Evolutionary conservation across 2,888 invertebrate species (phyloP).

Genomic region (Plebejus anna): DNA sequence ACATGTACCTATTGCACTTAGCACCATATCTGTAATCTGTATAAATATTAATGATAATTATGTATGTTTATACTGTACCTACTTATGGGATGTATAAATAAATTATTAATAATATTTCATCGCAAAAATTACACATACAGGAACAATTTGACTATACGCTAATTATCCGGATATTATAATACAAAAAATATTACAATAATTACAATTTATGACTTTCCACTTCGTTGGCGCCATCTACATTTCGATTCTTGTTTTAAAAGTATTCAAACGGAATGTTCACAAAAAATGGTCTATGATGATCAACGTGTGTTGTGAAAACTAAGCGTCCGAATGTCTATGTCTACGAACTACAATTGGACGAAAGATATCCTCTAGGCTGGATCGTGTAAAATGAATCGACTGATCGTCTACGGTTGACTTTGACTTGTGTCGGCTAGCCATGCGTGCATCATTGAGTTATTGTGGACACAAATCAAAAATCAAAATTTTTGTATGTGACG

Average conservation of each 20-base stretch:
- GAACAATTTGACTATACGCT: constrained; percentile 28
- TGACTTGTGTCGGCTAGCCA: constrained; percentile 32
- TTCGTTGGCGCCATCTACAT: constrained; percentile 22
- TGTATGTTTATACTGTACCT: constrained; percentile 23
- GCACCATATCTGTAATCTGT: constrained; percentile 20
- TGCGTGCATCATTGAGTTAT: constrained; percentile 31
- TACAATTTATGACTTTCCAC: constrained; percentile 18
- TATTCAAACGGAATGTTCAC: constrained; percentile 17
- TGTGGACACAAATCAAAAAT: constrained; percentile 33
- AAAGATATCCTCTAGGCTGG: constrained; percentile 63
- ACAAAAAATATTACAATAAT: constrained; percentile 23
- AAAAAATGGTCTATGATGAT: constrained; percentile 21
- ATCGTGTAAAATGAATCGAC: constrained; percentile 57
- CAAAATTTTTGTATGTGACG: constrained; percentile 3
- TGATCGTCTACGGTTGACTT: constrained; percentile 28
- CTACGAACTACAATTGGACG: constrained; percentile 73
- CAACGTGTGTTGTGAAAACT: constrained; percentile 56
- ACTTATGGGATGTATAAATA: constrained; percentile 24
- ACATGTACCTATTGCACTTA: constrained; percentile 20
- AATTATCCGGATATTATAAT: constrained; percentile 8
- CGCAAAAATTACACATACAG: constrained; percentile 25
- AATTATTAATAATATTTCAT: constrained; percentile 21
- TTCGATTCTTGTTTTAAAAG: constrained; percentile 13
- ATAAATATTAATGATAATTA: not conserved
- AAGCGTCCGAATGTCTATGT: constrained; percentile 54